phyloP scores from a whole-genome alignment of 2,797 vertebrate species.

The Platalea minor region DNA sequence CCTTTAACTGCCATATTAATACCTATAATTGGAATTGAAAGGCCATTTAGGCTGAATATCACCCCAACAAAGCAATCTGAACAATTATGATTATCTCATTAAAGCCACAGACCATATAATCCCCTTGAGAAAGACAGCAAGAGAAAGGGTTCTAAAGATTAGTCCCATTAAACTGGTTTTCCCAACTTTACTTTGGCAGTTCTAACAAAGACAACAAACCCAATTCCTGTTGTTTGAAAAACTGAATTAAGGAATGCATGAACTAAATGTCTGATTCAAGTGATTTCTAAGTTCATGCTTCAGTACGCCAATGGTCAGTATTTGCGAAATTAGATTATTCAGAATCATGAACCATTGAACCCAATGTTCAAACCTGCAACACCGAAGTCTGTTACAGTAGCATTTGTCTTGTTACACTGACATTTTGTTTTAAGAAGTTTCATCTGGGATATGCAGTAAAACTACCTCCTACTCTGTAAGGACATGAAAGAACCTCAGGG shows the following conservation, averaged over 20 bases:
- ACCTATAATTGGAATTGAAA: constrained; percentile 49
- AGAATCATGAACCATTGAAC: not conserved
- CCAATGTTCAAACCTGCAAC: not conserved
- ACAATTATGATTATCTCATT: constrained; percentile 1
- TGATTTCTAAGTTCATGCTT: not conserved
- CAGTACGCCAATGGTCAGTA: not conserved
- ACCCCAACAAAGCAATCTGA: constrained; percentile 48
- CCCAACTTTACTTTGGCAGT: constrained; percentile 10
- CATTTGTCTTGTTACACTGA: not conserved
- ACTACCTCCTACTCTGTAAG: not conserved
- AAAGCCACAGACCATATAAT: constrained; percentile 20
- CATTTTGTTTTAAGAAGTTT: not conserved
- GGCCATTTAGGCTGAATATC: constrained; percentile 44
- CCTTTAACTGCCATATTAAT: constrained; percentile 44
- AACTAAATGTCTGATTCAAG: not conserved
- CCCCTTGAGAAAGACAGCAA: not conserved
- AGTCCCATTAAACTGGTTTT: constrained; percentile 36
- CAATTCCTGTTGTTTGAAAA: not conserved
- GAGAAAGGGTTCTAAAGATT: constrained; percentile 16
- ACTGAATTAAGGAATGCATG: not conserved
- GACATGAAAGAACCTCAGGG: not conserved
- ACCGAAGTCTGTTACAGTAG: not conserved
- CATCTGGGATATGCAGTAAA: not conserved
- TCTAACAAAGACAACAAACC: not conserved
- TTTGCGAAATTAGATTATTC: not conserved